A percentile compares a stretch with the other conserved stretches of the same genome.
Evolutionary conservation across 2,113 vertebrate species (phyloP).

Genomic region (Tragelaphus buxtoni): DNA sequence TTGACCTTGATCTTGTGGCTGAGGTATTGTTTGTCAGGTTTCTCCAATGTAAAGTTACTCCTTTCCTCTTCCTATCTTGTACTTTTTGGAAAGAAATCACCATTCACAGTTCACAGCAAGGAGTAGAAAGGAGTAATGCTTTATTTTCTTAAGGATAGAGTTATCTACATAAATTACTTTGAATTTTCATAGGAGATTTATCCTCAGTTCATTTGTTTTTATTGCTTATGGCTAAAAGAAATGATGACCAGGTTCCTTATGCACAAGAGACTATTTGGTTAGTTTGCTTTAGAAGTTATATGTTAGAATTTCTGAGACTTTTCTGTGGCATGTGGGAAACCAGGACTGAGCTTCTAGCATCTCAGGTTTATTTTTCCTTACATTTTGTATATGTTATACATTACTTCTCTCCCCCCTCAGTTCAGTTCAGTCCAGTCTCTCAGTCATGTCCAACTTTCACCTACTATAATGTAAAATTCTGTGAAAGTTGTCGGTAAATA

Average conservation of each 20-base stretch:
- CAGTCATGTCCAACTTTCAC: too few relatives aligned
- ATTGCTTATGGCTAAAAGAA: background rate
- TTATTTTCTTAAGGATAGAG: background rate
- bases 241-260: background rate
- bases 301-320: background rate
- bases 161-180: background rate
- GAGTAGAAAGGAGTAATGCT: background rate
- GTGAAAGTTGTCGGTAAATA: background rate
- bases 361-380: background rate
- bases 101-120: background rate
- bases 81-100: background rate
- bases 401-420: background rate
- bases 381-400: background rate
- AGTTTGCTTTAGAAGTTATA: background rate
- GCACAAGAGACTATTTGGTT: background rate
- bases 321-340: background rate
- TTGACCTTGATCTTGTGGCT: background rate
- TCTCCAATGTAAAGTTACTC: background rate
- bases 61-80: background rate
- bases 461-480: background rate
- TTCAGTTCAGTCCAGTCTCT: too few relatives aligned
- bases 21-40: background rate
- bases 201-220: background rate
- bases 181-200: background rate
- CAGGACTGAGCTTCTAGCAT: background rate